phyloP scores from a whole-genome alignment of 2,888 invertebrate genomes.

The Smittia sp. region DNA sequence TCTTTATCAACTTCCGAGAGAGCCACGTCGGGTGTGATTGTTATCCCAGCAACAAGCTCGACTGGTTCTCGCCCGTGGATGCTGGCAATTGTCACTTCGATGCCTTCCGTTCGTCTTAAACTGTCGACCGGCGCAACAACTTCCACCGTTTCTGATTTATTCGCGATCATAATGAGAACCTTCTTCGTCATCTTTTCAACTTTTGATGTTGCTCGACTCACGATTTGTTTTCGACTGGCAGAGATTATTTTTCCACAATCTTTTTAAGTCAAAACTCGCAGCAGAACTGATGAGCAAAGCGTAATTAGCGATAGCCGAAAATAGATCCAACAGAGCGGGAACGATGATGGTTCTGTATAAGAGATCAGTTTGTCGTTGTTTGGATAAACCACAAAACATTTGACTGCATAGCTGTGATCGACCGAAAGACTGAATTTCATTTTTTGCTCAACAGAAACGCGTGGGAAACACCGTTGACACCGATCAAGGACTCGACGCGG shows the following conservation, averaged over 20 bases:
- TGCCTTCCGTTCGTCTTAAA: slow-evolving; percentile 13
- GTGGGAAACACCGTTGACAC: slow-evolving; percentile 58
- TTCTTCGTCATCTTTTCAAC: slow-evolving; percentile 10
- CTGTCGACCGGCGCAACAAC: slow-evolving; percentile 35
- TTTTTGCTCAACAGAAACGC: slow-evolving; percentile 46
- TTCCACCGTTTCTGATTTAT: slow-evolving; percentile 34
- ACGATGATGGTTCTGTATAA: too few species aligned
- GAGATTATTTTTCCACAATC: too few species aligned
- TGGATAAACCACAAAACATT: too few species aligned
- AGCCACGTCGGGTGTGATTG: slow-evolving; percentile 21
- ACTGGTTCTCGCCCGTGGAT: slow-evolving; percentile 20
- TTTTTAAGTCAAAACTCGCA: too few species aligned
- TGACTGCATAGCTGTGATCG: too few species aligned
- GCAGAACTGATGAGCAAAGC: too few species aligned
- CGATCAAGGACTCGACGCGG: slow-evolving; percentile 64
- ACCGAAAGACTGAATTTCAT: too few species aligned
- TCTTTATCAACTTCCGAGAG: slow-evolving; percentile 21
- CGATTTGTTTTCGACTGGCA: too few species aligned
- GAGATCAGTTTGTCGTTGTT: too few species aligned
- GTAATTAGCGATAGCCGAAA: too few species aligned
- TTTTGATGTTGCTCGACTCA: too few species aligned
- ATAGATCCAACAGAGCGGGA: too few species aligned
- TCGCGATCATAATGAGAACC: slow-evolving; percentile 26
- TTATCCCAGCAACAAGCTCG: not conserved
- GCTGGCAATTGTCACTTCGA: slow-evolving; percentile 35